Evolutionary conservation across 2,888 invertebrate genomes (phyloP).

Genomic region (Oxyteleia sp.): DNA sequence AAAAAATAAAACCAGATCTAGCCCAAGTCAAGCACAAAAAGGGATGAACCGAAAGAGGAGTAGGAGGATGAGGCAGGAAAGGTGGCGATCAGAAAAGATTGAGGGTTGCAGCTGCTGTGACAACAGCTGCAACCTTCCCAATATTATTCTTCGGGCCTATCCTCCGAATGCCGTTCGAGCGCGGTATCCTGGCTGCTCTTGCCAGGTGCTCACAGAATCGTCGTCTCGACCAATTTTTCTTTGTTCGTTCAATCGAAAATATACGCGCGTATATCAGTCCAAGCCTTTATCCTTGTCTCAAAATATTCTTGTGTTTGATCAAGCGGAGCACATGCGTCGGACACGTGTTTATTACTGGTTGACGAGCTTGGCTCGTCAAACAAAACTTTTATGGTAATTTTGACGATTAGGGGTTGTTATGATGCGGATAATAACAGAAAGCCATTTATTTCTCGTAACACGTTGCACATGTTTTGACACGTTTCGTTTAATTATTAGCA

Average conservation of each 20-base stretch:
- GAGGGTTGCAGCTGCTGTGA: slow-evolving; percentile 84
- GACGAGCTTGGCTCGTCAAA: not conserved
- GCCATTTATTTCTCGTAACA: not conserved
- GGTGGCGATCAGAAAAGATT: too few species aligned
- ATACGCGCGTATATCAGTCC: slow-evolving; percentile 20
- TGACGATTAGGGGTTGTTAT: slow-evolving; percentile 3
- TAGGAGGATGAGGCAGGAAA: too few species aligned
- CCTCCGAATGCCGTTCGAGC: slow-evolving; percentile 61
- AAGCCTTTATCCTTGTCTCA: slow-evolving; percentile 2
- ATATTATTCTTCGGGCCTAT: slow-evolving; percentile 76
- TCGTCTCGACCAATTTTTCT: slow-evolving; percentile 54
- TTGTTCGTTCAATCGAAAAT: slow-evolving; percentile 63
- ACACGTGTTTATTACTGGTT: slow-evolving; percentile 21
- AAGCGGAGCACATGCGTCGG: slow-evolving; percentile 11
- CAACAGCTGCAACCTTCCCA: slow-evolving; percentile 83
- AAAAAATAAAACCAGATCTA: too few species aligned
- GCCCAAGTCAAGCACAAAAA: too few species aligned
- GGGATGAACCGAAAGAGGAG: too few species aligned
- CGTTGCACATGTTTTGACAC: slow-evolving; percentile 18
- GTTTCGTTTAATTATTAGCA: slow-evolving; percentile 1
- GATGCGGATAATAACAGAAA: not conserved
- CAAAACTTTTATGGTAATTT: slow-evolving; percentile 18
- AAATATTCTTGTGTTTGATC: slow-evolving; percentile 20
- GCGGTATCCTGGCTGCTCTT: slow-evolving; percentile 61
- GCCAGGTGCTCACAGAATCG: slow-evolving; percentile 73